Evolutionary conservation across 2,888 invertebrate species (phyloP), one percentile per base, ranked within the genome.

Genomic region (Lasioglossum malachurum): DNA sequence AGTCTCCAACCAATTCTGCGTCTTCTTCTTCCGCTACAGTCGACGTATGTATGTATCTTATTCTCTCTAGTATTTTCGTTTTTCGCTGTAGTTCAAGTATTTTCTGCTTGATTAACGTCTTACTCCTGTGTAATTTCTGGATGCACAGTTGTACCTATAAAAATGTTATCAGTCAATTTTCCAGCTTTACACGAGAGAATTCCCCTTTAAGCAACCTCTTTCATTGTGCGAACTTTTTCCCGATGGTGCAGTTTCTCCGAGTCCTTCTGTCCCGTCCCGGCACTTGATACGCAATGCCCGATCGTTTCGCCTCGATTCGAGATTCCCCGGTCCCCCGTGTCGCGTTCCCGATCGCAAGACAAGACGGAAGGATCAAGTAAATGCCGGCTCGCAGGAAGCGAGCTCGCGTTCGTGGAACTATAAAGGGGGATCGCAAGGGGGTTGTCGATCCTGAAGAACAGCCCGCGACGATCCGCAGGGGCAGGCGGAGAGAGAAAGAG

Each of bases 341-440:
- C 38, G 10, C 41, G 23, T 64, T 31, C 41, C n/a, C 31, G 31
- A 71, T 71, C 49, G 53, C 60, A 44, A 60, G 41, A 53, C 75
- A 41, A 57, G 27, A 12, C 12, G 60, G 23, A 41, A 41, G 75
- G 75, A 27, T 41, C 41, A 16, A n/a, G 75, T 75, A 64, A 75
- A 75, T 60, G 27, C 60, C 75, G 60, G 75, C 60, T n/a, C n/a
- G n/a, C 27, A 57, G 57, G 57, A 67, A 67, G 27, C 12, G n/a
- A 57, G 78, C 60, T 53, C 8, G 53, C 53, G 53, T 23, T 53
- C 72, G 53, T 75, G 67, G 75, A 75, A 77, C 53, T 64, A 16
- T 27, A 27, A 64, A 64, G 60, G 74, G 74, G 75, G 74, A 49
- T 72, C 77, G 69, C 60, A 64, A 67, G 35, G n/a, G 60, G 49